Conservation (phyloP, 1,140 invertebrate genomes). For the Akabosia matsudoensis region DNA sequence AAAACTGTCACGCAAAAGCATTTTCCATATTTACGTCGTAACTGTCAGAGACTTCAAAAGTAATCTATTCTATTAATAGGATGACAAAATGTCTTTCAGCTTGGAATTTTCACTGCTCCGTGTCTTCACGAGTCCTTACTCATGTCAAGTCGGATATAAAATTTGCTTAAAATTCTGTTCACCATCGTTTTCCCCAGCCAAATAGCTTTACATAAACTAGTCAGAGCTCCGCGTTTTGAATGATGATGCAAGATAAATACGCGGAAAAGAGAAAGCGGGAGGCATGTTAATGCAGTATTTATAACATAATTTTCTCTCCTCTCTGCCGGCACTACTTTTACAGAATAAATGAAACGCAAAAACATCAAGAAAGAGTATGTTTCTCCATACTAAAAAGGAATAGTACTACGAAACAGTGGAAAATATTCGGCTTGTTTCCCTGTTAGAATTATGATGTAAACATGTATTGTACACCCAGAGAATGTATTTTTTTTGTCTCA, state of each 20-base stretch:
- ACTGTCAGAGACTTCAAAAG: background rate
- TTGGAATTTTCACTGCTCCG: background rate
- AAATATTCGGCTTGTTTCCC: too few relatives aligned
- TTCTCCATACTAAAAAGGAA: too few relatives aligned
- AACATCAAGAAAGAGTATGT: too few relatives aligned
- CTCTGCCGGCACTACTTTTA: background rate
- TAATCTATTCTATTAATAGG: background rate
- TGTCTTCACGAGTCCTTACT: background rate
- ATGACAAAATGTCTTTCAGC: background rate
- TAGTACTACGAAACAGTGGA: too few relatives aligned
- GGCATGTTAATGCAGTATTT: background rate
- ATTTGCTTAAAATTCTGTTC: constrained; percentile 5
- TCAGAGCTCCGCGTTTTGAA: background rate
- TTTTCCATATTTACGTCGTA: background rate
- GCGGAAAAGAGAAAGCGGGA: background rate
- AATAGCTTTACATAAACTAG: constrained; percentile 6
- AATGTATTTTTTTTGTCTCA: too few relatives aligned
- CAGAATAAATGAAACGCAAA: too few relatives aligned
- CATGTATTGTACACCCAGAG: too few relatives aligned
- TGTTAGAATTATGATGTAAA: too few relatives aligned
- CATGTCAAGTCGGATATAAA: background rate
- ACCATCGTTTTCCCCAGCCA: constrained; percentile 6
- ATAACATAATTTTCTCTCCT: background rate
- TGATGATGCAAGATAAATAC: background rate
- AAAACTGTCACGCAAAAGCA: background rate